phyloP scores from a whole-genome alignment of 2,797 vertebrate genomes.

The Pitangus sulphuratus region DNA sequence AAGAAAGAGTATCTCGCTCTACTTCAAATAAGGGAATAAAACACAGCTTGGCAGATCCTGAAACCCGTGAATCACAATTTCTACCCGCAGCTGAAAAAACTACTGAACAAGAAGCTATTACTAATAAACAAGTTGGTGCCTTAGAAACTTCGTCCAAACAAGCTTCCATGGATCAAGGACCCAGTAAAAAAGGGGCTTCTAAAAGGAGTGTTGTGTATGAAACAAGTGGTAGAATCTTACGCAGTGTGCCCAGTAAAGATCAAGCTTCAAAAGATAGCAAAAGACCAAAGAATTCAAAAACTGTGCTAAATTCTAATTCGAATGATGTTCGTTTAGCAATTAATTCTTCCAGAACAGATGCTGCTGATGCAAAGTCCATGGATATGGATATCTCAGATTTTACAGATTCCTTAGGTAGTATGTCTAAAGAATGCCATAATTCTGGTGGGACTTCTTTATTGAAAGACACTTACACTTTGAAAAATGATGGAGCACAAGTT shows the following conservation, averaged over 20 bases:
- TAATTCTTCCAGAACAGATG: slow-evolving; percentile 37
- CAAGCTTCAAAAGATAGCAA: slow-evolving; percentile 37
- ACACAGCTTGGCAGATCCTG: background rate
- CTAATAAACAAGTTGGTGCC: slow-evolving; percentile 50
- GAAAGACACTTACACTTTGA: background rate
- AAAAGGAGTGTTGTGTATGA: background rate
- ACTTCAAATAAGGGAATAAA: slow-evolving; percentile 45
- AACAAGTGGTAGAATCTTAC: background rate
- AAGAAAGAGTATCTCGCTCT: slow-evolving; percentile 17
- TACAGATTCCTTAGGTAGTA: background rate
- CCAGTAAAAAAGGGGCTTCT: slow-evolving; percentile 6
- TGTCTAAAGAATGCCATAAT: background rate
- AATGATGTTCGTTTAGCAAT: slow-evolving; percentile 3
- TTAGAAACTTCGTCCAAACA: slow-evolving; percentile 42
- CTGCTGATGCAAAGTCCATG: slow-evolving; percentile 21
- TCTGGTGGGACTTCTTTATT: background rate
- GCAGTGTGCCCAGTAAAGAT: background rate
- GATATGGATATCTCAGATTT: background rate
- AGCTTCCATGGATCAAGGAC: slow-evolving; percentile 24
- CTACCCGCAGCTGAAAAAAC: slow-evolving; percentile 49
- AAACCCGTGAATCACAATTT: background rate
- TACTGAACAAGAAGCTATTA: slow-evolving; percentile 28
- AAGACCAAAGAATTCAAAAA: slow-evolving; percentile 60
- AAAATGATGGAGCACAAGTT: background rate
- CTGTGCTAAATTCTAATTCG: slow-evolving; percentile 19